Base-by-base conservation (phyloP, 2,797 vertebrate genomes). In the Triplophysa bombifrons region DNA sequence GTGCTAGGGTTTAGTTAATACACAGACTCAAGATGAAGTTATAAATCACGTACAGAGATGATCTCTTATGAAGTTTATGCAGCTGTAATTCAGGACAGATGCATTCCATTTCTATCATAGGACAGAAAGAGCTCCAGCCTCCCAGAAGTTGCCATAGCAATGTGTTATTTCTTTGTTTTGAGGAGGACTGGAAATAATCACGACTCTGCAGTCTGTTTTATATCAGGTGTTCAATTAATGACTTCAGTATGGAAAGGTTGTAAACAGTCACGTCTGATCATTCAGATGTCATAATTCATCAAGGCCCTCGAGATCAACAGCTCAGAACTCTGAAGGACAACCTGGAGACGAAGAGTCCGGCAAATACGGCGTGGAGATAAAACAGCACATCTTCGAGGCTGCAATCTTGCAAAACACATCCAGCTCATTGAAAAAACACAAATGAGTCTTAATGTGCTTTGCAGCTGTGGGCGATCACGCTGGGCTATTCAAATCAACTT, bases 401-500 rank as follows among this genome's bases (percentile, higher is more conserved):
- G 90, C 88, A 82, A 86, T 85, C 82, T 85, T 91, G 91, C 92
- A 94, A 94, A 94, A 93, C 87, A 91, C 92, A 93, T 93, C 91
- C 93, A 92, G 93, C 93, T 94, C 93, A 92, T 93, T 94, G 90
- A 86, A 78, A 90, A 88, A 87, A 88, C 90, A 86, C 87, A 90
- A 92, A 93, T 93, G 94, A 94, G 92, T 91, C 91, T 92, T 93
- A 92, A 94, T 93, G 92, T 88, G 88, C 92, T 94, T 91, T 93
- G 92, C 91, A 92, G 93, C 93, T 92, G 91, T 90, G 93, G 91
- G 87, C 81, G 90, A 89, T 93, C 91, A 91, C 91, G 91, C 87
- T 77, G 88, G 90, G 91, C 95, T 95, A 92, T 95, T 94, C 86
- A 89, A 92, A 94, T 94, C 91, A 91, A 92, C 94, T 94, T 94